Evolutionary conservation across 2,888 invertebrate species (phyloP), one percentile per base, ranked within the genome.

Genomic region (Yponomeuta malinellus): DNA sequence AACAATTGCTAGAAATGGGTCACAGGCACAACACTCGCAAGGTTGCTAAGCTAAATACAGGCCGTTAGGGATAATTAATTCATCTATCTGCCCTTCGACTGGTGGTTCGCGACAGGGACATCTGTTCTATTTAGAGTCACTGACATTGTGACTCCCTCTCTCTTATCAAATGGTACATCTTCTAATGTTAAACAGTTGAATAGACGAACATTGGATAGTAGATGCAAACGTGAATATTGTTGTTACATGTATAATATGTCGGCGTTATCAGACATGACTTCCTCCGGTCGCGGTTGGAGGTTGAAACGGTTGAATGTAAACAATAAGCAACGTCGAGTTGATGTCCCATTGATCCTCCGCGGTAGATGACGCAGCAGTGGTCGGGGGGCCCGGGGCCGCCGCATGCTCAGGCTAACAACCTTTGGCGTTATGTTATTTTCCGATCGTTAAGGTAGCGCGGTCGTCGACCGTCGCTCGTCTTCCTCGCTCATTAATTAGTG

Each of bases 401-500:
- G 69, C 52, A 43, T 63, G 70, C 71, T 31, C 75, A 76, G 82
- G 84, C 79, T 82, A 86, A 82, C 83, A 83, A 86, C 85, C 83
- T 84, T 76, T 76, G 23, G 31, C 10, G 37, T 68, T 74, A 72
- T 75, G 75, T 76, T 78, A 76, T 76, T 79, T 76, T 81, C 74
- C 79, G 78, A 78, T 81, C 76, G 78, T 78, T 79, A 77, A 82
- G 82, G 80, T 77, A 79, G 76, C 78, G 77, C 84, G 87, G 87
- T 87, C 88, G 82, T 77, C 82, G 87, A 87, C 88, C 87, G 81
- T 72, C 72, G 76, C 76, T 79, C 82, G 82, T 83, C 84, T 81
- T 82, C 79, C 80, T 78, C 75, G 78, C 78, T 79, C 76, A 79
- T 79, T 81, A 86, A 85, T 85, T 87, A 86, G 80, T 81, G 76